Base-by-base conservation (phyloP, 2,797 vertebrate genomes). In the Gymnothorax reevesii region DNA sequence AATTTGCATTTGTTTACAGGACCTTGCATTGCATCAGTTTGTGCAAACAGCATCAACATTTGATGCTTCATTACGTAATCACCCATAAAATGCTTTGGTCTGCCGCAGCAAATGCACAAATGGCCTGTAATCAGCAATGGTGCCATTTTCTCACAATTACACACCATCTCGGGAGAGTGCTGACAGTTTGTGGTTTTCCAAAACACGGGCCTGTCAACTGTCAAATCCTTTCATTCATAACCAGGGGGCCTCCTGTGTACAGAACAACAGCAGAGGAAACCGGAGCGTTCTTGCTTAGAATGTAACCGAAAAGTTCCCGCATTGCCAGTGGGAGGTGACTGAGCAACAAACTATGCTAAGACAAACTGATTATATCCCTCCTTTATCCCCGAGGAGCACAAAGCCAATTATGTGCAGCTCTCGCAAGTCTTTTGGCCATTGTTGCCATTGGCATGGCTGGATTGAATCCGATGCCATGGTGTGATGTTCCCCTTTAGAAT, bases 121-220 rank as follows among this genome's bases (percentile, higher is more conserved):
- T 95, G 90, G 91, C 91, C 94, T 87, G 84, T 95, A 95, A 95
- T 96, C 94, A 95, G 93, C 93, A 93, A 89, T 83, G 91, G 89
- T 95, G 94, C 95, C 95, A 95, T 95, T 95, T 95, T 88, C 89
- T 86, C 89, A 91, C 93, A 95, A 93, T 96, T 95, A 95, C 87
- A 80, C 2, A 89, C 89, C 91, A 91, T 91, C 92, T 91, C 90
- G 93, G 91, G 86, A 85, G 62, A 20, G 12, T 7, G 92, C 93
- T 93, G 88, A 89, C 27, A 85, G 90, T 79, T 88, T 77, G 88
- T 82, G 90, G 90, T 91, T 42, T 42, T 42, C 33, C 84, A 27
- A 92, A 93, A 91, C 92, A 93, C 91, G 92, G 87, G 88, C 93
- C 90, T 83, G 73, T 90, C 91, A 86, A 87, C 83, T 88, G 90